phyloP scores from a whole-genome alignment of 2,113 vertebrate species.

The Corvus moneduloides region DNA sequence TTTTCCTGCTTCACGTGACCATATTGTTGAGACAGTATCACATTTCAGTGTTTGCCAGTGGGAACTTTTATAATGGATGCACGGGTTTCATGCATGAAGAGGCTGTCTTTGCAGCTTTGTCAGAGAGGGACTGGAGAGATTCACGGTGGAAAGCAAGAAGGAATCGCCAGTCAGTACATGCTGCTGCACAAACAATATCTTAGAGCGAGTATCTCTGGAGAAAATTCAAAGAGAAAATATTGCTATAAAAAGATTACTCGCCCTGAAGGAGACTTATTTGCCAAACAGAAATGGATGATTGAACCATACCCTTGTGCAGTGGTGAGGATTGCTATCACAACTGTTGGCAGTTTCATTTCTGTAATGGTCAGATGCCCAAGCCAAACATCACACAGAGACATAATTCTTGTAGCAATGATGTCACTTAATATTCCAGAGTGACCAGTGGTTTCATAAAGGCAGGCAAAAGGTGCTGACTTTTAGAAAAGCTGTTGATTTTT shows the following conservation, averaged over 20 bases:
- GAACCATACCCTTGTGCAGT: conserved; percentile 9
- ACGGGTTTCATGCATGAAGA: neutral
- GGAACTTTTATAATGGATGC: neutral
- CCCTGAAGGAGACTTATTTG: conserved; percentile 1
- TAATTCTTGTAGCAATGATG: conserved; percentile 18
- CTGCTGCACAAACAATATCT: neutral
- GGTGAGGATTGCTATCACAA: neutral
- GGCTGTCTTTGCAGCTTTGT: neutral
- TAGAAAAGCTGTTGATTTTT: conserved; percentile 38
- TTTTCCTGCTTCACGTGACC: neutral
- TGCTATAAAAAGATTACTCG: neutral
- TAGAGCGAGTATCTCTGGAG: neutral
- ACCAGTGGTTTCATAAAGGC: conserved; percentile 29
- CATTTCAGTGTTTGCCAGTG: neutral
- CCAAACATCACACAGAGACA: neutral
- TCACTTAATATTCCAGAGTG: conserved; percentile 36
- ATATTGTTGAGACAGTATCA: neutral
- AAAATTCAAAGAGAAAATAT: neutral
- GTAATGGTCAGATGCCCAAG: conserved; percentile 12
- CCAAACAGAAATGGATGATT: conserved; percentile 12
- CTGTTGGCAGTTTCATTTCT: neutral
- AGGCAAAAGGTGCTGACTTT: conserved; percentile 43
- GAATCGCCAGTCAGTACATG: rapidly evolving
- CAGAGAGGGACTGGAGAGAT: neutral
- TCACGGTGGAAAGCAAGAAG: neutral